These are phyloP conservation scores for Zophobas atratus DNA, from an alignment of 1,140 invertebrate species.

Conservation along the genomic window DNA sequence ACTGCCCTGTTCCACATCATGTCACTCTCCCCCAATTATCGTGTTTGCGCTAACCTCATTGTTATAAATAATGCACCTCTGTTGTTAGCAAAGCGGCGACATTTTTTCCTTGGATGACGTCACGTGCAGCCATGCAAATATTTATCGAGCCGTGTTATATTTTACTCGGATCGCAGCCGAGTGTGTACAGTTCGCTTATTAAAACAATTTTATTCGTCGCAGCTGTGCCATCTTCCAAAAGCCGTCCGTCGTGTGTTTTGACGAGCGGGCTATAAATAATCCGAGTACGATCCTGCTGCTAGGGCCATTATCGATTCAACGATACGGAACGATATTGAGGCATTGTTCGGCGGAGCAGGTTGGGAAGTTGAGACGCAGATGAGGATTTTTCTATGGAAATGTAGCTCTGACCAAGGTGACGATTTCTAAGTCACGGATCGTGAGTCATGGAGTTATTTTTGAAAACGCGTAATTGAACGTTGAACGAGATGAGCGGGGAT, in stretches of 20 bases:
- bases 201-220: constrained; percentile 12
- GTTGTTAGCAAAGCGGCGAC: constrained; percentile 14
- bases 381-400: neutral
- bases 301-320: too few species aligned
- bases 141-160: constrained; percentile 32
- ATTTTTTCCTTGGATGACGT: constrained; percentile 20
- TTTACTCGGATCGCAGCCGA: constrained; percentile 11
- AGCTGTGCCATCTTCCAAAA: constrained; percentile 13
- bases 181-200: constrained; percentile 5
- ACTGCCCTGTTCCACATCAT: too few species aligned
- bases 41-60: neutral
- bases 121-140: constrained; percentile 41
- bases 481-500: neutral
- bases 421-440: constrained; percentile 20
- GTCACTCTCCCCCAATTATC: too few species aligned
- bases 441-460: constrained; percentile 31
- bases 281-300: too few species aligned
- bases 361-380: too few species aligned
- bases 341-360: too few species aligned
- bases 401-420: constrained; percentile 14
- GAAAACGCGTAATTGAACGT: constrained; percentile 25
- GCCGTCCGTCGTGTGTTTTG: too few species aligned
- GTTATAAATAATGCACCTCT: constrained; percentile 7
- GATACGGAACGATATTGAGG: too few species aligned
- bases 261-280: too few species aligned